Conservation (phyloP, 1,140 invertebrate species). For the Drosophila novamexicana region DNA sequence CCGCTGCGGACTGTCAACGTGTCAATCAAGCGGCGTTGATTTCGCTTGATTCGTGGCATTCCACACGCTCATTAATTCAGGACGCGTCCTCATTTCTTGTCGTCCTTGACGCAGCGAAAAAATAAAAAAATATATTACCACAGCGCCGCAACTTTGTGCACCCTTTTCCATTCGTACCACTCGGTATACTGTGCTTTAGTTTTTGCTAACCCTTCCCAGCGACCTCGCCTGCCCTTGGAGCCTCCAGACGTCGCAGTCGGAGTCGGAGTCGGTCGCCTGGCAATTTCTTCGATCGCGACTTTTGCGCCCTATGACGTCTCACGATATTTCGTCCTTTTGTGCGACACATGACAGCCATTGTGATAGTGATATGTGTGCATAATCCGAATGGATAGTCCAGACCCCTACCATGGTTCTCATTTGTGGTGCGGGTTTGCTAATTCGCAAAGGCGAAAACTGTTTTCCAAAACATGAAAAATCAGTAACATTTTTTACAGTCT, state of each 20-base stretch:
- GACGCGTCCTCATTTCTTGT: slow-evolving; percentile 43
- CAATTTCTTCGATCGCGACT: slow-evolving; percentile 9
- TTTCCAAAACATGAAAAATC: not conserved
- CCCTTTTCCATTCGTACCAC: slow-evolving; percentile 28
- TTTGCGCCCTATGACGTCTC: slow-evolving; percentile 44
- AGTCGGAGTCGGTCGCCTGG: not conserved
- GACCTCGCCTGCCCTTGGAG: slow-evolving; percentile 20
- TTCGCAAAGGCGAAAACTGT: not conserved
- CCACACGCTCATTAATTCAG: slow-evolving; percentile 48
- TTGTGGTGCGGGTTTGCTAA: not conserved
- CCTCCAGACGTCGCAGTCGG: slow-evolving; percentile 28
- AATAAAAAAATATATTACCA: slow-evolving; percentile 14
- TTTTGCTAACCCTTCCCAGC: slow-evolving; percentile 25
- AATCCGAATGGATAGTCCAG: slow-evolving; percentile 16
- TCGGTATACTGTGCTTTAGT: not conserved
- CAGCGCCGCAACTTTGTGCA: slow-evolving; percentile 31
- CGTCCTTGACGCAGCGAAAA: slow-evolving; percentile 41
- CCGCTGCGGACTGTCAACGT: slow-evolving; percentile 52
- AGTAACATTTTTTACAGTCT: too few relatives aligned
- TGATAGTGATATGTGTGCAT: slow-evolving; percentile 48
- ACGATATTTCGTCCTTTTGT: slow-evolving; percentile 2
- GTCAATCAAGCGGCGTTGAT: slow-evolving; percentile 52
- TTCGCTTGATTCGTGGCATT: slow-evolving; percentile 22
- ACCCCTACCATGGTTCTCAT: not conserved
- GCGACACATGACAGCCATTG: slow-evolving; percentile 40